phyloP scores from a whole-genome alignment of 2,888 invertebrate genomes.

The Ichneumoninae sp. region DNA sequence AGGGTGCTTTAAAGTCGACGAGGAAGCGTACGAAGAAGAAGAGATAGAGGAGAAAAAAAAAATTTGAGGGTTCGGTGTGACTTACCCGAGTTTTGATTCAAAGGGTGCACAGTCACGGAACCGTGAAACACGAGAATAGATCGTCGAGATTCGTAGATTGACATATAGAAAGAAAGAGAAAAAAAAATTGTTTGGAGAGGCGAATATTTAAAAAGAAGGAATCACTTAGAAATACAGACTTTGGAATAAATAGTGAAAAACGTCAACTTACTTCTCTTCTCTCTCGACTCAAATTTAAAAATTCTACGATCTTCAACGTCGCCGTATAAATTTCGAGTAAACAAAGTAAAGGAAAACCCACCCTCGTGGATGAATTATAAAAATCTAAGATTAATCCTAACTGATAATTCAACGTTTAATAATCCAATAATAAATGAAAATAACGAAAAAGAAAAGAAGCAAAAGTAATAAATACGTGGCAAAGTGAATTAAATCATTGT shows the following conservation, averaged over 20 bases:
- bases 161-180: constrained; percentile 8
- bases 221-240: constrained; percentile 32
- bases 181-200: background rate
- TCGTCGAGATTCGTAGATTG: constrained; percentile 10
- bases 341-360: constrained; percentile 14
- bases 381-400: constrained; percentile 38
- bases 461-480: constrained; percentile 24
- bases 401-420: constrained; percentile 50
- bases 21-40: constrained; percentile 16
- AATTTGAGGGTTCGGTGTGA: constrained; percentile 52
- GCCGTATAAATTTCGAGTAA: constrained; percentile 42
- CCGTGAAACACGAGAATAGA: constrained; percentile 53
- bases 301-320: constrained; percentile 53
- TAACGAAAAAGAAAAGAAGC: constrained; percentile 29
- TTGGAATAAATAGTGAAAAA: constrained; percentile 25
- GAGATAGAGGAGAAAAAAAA: constrained; percentile 10
- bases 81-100: constrained; percentile 55
- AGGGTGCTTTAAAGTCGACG: constrained; percentile 56
- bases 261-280: constrained; percentile 43
- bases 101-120: constrained; percentile 58
- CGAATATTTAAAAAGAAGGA: background rate
- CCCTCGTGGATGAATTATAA: constrained; percentile 47
- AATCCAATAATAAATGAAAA: constrained; percentile 35
- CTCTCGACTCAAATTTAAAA: constrained; percentile 28
- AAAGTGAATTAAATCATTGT: constrained; percentile 58